Percentiles rank a stretch among this genome's conserved stretches.
Evolutionary conservation across 2,888 invertebrate genomes (phyloP).

Genomic region (Tanypteryx hageni): DNA sequence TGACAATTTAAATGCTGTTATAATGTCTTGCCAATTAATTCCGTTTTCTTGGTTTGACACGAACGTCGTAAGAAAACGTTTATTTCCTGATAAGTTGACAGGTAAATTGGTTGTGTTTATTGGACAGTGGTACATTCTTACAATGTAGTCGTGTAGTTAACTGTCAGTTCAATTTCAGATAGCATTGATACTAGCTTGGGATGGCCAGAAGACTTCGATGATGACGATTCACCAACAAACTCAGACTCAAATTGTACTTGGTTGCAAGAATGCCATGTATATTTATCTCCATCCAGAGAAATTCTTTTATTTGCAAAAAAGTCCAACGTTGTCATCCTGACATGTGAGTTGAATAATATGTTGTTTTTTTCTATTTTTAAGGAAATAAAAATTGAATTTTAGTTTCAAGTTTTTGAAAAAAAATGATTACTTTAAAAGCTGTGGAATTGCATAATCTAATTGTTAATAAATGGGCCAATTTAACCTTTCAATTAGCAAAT

Average conservation of each 20-base stretch:
- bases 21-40: background rate
- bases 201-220: background rate
- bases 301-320: background rate
- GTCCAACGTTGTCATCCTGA: background rate
- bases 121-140: background rate
- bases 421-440: too few relatives aligned
- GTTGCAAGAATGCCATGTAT: background rate
- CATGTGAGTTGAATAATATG: background rate
- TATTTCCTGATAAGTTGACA: background rate
- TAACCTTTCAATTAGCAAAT: too few relatives aligned
- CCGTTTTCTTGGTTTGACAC: background rate
- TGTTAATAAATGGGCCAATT: too few relatives aligned
- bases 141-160: background rate
- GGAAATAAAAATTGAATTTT: background rate
- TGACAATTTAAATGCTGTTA: background rate
- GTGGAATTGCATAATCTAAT: too few relatives aligned
- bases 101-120: background rate
- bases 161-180: background rate
- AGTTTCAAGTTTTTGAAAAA: background rate
- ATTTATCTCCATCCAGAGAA: background rate
- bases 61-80: background rate
- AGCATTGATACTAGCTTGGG: background rate
- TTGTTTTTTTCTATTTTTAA: background rate
- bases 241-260: background rate
- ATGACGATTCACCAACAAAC: background rate